Evolutionary conservation across 92 coral and sea anemone genomes (phyloP), one percentile per base, ranked within the genome.

Genomic region (Epizoanthus stellaris): DNA sequence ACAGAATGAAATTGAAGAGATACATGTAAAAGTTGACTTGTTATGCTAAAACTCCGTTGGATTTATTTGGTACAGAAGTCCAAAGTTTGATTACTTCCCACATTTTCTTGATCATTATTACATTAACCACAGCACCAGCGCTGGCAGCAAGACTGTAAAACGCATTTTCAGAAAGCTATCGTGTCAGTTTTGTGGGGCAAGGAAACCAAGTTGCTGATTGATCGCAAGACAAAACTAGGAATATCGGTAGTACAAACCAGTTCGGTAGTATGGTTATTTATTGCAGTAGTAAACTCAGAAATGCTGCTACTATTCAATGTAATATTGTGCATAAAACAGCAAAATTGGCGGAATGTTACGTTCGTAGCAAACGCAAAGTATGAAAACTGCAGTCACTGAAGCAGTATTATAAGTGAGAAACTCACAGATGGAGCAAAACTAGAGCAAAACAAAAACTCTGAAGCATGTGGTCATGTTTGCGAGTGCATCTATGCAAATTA

Each of bases 401-500:
- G 21, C 16, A 11, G 47, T 38, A 15, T 64, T 19, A 23, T 64
- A 40, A 79, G 59, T 64, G 83, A 42, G 83, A 62, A 77, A 79
- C 21, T 58, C 38, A 70, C 83, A 79, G 53, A 62, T 64, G 83
- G 83, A 64, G 38, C 14, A 11, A 4, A 62, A 19, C 39, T 75
- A 13, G 13, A 75, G 23, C 13, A 75, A 56, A 75, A 13, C 80
- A 16, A 75, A 52, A 75, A 34, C 52, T 79, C 61, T 63, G 25
- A 63, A 79, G 83, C 60, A 20, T 63, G 52, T 63, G 72, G 67
- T 20, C 66, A 57, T 56, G 83, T 56, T 79, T 45, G 43, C 72
- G 40, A 79, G 38, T 25, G 57, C 58, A 62, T 79, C 83, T 79
- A 79, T 79, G 83, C 83, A 79, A 79, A 79, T 79, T 64, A 61